Conservation (phyloP, 2,888 invertebrate species). For the Nomada hirtipes region DNA sequence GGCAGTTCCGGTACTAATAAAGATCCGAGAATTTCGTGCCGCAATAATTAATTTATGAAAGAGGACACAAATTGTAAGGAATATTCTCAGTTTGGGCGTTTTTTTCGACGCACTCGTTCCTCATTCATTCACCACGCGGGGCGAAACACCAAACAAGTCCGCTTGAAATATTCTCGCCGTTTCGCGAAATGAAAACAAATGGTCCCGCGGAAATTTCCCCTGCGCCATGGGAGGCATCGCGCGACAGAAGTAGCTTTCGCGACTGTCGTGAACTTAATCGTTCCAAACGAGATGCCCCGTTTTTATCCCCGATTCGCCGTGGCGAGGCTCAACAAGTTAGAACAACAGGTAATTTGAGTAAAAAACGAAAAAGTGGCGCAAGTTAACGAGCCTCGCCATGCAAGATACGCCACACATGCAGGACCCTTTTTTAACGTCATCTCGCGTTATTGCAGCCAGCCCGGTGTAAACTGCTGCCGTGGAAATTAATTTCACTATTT, state of each 20-base stretch:
- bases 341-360: conserved; percentile 36
- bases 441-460: neutral
- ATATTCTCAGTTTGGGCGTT: too few species aligned
- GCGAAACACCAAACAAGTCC: neutral
- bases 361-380: neutral
- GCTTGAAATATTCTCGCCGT: neutral
- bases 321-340: conserved; percentile 27
- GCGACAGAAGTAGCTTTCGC: conserved; percentile 18
- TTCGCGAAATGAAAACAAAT: neutral
- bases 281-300: conserved; percentile 23
- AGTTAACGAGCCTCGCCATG: conserved; percentile 21
- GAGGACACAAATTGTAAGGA: too few species aligned
- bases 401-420: conserved; percentile 1
- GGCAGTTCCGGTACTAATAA: too few species aligned
- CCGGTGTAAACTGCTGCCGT: conserved; percentile 17
- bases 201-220: conserved; percentile 2
- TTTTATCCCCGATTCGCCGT: conserved; percentile 9
- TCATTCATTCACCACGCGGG: neutral
- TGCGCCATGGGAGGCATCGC: neutral
- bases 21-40: too few species aligned
- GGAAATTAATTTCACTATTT: conserved; percentile 31
- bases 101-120: too few species aligned
- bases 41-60: too few species aligned
- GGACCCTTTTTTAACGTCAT: conserved; percentile 2
- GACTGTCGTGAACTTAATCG: conserved; percentile 27